phyloP scores from a whole-genome alignment of 30 jellyfish, hydroid and myxozoan genomes.

The Nemopilema nomurai region DNA sequence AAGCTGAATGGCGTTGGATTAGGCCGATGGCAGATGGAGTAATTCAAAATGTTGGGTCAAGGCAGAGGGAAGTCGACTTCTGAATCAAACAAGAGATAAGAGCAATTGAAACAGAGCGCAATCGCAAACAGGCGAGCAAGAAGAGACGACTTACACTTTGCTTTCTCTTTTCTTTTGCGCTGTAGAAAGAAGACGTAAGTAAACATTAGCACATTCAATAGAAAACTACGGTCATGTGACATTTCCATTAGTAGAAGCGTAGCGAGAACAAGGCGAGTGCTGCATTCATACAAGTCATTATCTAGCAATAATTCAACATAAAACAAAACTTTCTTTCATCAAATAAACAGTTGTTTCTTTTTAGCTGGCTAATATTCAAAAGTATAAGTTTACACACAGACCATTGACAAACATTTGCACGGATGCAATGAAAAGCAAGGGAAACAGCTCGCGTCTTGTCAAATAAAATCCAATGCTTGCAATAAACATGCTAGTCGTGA shows the following conservation, averaged over 20 bases:
- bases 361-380: not conserved
- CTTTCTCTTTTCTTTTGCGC: constrained; percentile 53
- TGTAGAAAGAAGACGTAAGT: not conserved
- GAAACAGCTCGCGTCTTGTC: too few relatives aligned
- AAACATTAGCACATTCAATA: not conserved
- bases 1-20: not conserved
- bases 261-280: not conserved
- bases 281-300: not conserved
- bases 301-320: not conserved
- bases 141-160: constrained; percentile 17
- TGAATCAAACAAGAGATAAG: not conserved
- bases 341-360: not conserved
- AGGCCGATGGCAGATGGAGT: not conserved
- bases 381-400: not conserved
- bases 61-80: not conserved
- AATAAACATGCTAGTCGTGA: too few relatives aligned
- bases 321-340: not conserved
- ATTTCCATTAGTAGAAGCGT: not conserved
- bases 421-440: not conserved
- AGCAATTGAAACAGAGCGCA: not conserved
- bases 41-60: not conserved
- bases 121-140: not conserved
- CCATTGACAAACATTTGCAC: not conserved
- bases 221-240: not conserved
- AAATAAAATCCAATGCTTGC: too few relatives aligned